Percentiles rank a stretch among this genome's conserved stretches.
These are phyloP conservation scores for Apamea sordens DNA, from an alignment of 2,888 invertebrate genomes.

Conservation along the genomic window DNA sequence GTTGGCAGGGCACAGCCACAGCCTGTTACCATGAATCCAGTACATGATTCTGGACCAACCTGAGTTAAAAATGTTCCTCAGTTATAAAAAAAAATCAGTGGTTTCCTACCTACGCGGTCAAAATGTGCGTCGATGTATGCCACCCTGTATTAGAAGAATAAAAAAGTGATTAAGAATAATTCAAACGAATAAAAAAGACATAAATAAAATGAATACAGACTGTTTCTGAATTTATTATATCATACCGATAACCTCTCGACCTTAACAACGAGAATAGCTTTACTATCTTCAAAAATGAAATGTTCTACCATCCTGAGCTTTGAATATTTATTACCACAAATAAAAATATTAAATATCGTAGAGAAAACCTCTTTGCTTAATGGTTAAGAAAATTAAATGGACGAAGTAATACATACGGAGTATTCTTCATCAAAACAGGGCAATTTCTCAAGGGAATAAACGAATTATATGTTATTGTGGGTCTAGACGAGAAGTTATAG, in stretches of 20 bases:
- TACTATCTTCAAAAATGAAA: slow-evolving; percentile 59
- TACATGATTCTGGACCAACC: background rate
- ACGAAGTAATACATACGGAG: slow-evolving; percentile 23
- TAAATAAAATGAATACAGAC: slow-evolving; percentile 21
- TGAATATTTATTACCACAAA: slow-evolving; percentile 49
- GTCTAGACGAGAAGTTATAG: slow-evolving; percentile 50
- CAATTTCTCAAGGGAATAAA: slow-evolving; percentile 48
- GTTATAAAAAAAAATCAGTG: background rate
- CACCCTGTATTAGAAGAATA: background rate
- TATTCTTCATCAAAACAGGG: slow-evolving; percentile 46
- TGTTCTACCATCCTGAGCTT: slow-evolving; percentile 31
- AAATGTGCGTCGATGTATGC: background rate
- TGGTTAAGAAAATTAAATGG: slow-evolving; percentile 50
- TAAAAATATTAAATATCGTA: slow-evolving; percentile 45
- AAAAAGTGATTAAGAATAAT: slow-evolving; percentile 13
- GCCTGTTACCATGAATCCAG: background rate
- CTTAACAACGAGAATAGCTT: slow-evolving; percentile 45
- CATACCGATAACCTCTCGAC: slow-evolving; percentile 49
- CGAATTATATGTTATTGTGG: slow-evolving; percentile 30
- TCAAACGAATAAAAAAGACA: slow-evolving; percentile 31
- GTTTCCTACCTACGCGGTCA: background rate
- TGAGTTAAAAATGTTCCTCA: background rate
- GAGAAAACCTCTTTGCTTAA: slow-evolving; percentile 40
- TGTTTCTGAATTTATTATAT: slow-evolving; percentile 46
- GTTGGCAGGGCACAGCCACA: background rate